Evolutionary conservation across 1,140 invertebrate species (phyloP).

Genomic region (Akabosia matsudoensis): DNA sequence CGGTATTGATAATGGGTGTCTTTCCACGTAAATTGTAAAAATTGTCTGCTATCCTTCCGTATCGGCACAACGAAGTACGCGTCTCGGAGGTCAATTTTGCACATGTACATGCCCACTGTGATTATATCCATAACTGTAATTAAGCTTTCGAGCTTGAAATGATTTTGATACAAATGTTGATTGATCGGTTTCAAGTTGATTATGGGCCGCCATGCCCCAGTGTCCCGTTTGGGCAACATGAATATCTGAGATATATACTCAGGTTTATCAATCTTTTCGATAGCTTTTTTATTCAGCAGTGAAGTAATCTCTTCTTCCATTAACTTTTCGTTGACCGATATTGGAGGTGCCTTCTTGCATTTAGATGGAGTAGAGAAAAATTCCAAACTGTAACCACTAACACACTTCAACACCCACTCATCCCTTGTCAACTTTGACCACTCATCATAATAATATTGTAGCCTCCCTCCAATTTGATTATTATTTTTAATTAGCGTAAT

Average conservation of each 20-base stretch:
- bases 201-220: not conserved
- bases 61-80: conserved; percentile 30
- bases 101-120: not conserved
- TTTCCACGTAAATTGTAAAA: conserved; percentile 33
- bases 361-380: too few relatives aligned
- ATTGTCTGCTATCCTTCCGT: conserved; percentile 3
- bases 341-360: too few relatives aligned
- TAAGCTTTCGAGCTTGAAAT: conserved; percentile 28
- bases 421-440: not conserved
- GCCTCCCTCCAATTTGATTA: too few relatives aligned
- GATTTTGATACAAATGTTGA: not conserved
- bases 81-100: conserved; percentile 33
- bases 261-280: not conserved
- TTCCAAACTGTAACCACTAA: not conserved
- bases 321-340: not conserved
- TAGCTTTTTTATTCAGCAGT: not conserved
- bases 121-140: conserved; percentile 2
- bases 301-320: not conserved
- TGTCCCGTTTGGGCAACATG: not conserved
- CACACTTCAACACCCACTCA: not conserved
- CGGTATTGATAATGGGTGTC: conserved; percentile 7
- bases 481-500: too few relatives aligned
- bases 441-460: not conserved
- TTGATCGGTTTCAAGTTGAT: conserved; percentile 22
- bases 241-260: not conserved